A percentile compares a stretch with the other conserved stretches of the same genome.
Conservation (phyloP, 2,797 vertebrate species). For the Pipistrellus nathusii region DNA sequence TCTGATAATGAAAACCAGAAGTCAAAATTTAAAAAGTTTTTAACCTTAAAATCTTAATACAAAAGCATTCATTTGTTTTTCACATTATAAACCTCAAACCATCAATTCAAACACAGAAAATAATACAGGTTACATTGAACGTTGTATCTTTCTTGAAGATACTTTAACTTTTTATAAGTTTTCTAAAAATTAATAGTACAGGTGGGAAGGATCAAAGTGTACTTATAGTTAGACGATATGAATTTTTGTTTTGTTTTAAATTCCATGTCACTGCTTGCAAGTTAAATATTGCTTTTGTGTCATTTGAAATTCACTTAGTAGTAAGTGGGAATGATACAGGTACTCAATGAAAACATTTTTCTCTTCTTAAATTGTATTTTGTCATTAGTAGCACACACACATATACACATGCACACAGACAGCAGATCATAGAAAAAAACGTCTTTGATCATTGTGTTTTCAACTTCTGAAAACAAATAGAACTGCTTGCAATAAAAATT, state of each 20-base stretch:
- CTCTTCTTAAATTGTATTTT: neutral
- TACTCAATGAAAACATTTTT: neutral
- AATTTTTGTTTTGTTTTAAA: neutral
- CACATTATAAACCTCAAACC: neutral
- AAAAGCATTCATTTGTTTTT: neutral
- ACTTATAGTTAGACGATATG: neutral
- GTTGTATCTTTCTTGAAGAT: neutral
- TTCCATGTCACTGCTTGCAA: neutral
- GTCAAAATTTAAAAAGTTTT: neutral
- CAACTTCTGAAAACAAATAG: neutral
- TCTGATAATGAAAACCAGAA: neutral
- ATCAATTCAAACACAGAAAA: neutral
- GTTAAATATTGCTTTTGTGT: neutral
- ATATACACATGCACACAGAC: neutral
- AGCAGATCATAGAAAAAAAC: neutral
- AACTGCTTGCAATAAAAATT: neutral
- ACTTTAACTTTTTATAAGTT: neutral
- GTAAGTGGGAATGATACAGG: neutral
- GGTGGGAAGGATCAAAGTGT: neutral
- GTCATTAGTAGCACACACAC: neutral
- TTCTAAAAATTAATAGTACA: constrained; percentile 23
- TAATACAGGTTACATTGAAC: neutral
- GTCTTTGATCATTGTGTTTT: neutral
- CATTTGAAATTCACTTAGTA: neutral
- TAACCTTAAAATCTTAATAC: neutral